Evolutionary conservation across 2,888 invertebrate genomes (phyloP), one percentile per base, ranked within the genome.

Genomic region (Drosophila incognita): DNA sequence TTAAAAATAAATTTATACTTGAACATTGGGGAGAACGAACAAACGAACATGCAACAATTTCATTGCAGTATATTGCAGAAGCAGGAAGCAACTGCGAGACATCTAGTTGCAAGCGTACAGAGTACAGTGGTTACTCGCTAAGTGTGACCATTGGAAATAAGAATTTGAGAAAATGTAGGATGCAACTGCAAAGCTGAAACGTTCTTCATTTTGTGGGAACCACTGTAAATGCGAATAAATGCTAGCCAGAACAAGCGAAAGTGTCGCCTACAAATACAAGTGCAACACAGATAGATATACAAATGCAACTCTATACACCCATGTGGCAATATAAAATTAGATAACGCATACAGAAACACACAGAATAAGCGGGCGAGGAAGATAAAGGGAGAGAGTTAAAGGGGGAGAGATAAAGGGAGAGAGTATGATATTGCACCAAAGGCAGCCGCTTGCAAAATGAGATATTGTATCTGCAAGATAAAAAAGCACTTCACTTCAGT

Each of bases 401-500:
- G 48, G 35, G 21, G 10, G n/a, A n/a, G 48, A 27, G 13, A 46
- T 18, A 18, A 18, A 18, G 38, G 35, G 57, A 33, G 31, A 51
- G 51, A 69, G 61, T 46, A 52, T 66, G 65, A 24, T 48, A 64
- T 46, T 70, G 71, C 52, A 51, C 38, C 53, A 75, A 79, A 67
- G 58, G 33, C 80, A 56, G 72, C 70, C 66, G 75, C 75, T 80
- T 74, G 66, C 69, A 71, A 74, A 88, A 83, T 80, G 71, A 81
- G 81, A 84, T 88, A 83, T 69, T 76, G 76, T 81, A 81, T 86
- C 87, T 83, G 71, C 68, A 75, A 84, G 82, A 84, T 87, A 79
- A 69, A 71, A 70, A 76, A 75, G 74, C 65, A 76, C 80, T 78
- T 78, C 80, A 76, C 33, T 33, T 33, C 11, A 56, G 27, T 56